Evolutionary conservation across 2,113 vertebrate genomes (phyloP).

Genomic region (human (Homo sapiens)): GRCh38 chr3:162742001-162742500

Average conservation of each 20-base stretch:
- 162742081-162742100: neutral
- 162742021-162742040: neutral
- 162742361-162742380: neutral
- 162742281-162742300: neutral
- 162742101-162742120: neutral
- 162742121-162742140: neutral
- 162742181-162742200: neutral
- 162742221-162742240: neutral
- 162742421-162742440: neutral
- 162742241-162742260: neutral
- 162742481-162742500: neutral
- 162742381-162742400: neutral
- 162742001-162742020: accelerated
- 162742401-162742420: neutral
- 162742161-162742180: neutral
- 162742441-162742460: neutral
- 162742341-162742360: neutral
- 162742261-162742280: neutral
- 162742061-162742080: neutral
- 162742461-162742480: neutral
- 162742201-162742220: neutral
- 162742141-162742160: neutral
- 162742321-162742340: neutral
- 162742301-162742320: neutral
- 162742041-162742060: neutral